phyloP scores from a whole-genome alignment of 2,888 invertebrate genomes.

The Euspilapteryx auroguttella region DNA sequence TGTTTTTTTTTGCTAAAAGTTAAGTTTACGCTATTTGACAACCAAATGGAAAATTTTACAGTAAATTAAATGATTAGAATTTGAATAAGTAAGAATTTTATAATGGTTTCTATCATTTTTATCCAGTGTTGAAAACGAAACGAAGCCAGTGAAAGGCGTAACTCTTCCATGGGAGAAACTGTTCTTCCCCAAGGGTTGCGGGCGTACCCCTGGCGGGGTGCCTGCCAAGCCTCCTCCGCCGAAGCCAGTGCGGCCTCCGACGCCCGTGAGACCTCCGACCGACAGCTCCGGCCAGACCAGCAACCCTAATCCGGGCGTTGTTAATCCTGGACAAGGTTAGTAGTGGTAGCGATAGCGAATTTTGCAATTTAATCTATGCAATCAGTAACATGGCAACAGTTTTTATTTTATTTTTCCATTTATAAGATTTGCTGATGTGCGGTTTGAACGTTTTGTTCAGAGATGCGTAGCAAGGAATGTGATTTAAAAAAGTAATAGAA shows the following conservation, averaged over 20 bases:
- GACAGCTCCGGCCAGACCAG: slow-evolving; percentile 41
- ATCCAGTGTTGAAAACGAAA: slow-evolving; percentile 17
- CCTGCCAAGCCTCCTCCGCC: slow-evolving; percentile 34
- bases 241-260: slow-evolving; percentile 24
- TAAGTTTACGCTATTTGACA: no score
- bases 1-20: no score
- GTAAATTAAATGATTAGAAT: no score
- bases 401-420: no score
- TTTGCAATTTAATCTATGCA: background rate
- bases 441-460: no score
- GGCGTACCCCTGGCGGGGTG: slow-evolving; percentile 52
- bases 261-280: slow-evolving; percentile 16
- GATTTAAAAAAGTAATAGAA: no score
- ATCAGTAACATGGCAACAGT: no score
- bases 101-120: no score
- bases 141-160: slow-evolving; percentile 48
- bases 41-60: no score
- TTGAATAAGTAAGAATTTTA: no score
- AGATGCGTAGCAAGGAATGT: no score
- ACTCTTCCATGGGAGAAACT: slow-evolving; percentile 68
- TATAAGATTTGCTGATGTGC: no score
- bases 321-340: slow-evolving; percentile 28
- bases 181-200: slow-evolving; percentile 75
- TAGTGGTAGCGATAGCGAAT: slow-evolving; percentile 10
- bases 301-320: slow-evolving; percentile 29